A percentile compares a stretch with the other conserved stretches of the same genome.
Evolutionary conservation across 2,888 invertebrate genomes (phyloP).

Genomic region (Oxycera nigricornis): DNA sequence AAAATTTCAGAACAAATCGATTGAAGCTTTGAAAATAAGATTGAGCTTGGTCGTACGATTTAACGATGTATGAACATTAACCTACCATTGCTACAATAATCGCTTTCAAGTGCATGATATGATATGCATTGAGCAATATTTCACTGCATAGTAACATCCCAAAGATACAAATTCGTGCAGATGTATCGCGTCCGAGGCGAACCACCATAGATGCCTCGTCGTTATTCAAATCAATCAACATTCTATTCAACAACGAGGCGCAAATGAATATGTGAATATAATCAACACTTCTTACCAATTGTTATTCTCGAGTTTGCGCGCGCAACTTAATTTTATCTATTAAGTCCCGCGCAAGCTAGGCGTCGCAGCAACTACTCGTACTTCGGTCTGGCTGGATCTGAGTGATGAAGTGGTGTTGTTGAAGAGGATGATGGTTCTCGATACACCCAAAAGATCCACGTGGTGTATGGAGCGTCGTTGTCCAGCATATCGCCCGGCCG

Average conservation of each 20-base stretch:
- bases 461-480: too few species aligned
- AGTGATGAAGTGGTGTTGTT: not conserved
- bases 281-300: slow-evolving; percentile 5
- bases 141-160: not conserved
- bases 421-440: not conserved
- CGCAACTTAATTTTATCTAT: slow-evolving; percentile 28
- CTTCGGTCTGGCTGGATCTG: not conserved
- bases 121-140: not conserved
- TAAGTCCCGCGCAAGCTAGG: slow-evolving; percentile 12
- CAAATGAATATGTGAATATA: slow-evolving; percentile 4
- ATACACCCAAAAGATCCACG: not conserved
- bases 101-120: too few species aligned
- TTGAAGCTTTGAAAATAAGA: too few species aligned
- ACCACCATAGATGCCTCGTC: not conserved
- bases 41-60: too few species aligned
- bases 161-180: not conserved
- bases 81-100: too few species aligned
- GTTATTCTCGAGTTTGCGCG: not conserved
- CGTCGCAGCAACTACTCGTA: not conserved
- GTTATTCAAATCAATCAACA: slow-evolving; percentile 10
- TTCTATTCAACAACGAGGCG: not conserved
- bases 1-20: too few species aligned
- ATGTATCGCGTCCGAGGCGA: not conserved
- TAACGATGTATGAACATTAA: too few species aligned
- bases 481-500: too few species aligned